Evolutionary conservation across 2,888 invertebrate genomes (phyloP).

Genomic region (Xanthorhoe spadicearia): DNA sequence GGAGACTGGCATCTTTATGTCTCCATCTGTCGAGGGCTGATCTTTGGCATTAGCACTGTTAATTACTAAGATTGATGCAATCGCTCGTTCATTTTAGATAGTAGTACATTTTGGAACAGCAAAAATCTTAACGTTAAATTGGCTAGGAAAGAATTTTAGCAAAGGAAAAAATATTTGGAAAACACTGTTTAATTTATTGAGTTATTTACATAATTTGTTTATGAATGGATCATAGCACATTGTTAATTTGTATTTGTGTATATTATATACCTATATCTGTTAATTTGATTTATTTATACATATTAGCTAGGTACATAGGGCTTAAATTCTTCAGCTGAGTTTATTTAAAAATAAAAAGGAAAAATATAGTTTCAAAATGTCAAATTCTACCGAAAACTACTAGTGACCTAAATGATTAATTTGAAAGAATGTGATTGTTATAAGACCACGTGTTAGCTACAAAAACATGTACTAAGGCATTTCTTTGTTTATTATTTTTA

Average conservation of each 20-base stretch:
- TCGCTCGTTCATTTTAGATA: slow-evolving; percentile 17
- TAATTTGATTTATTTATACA: too few species aligned
- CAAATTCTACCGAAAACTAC: not conserved
- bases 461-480: not conserved
- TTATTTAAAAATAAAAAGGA: too few species aligned
- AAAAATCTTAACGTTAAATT: not conserved
- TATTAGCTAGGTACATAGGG: too few species aligned
- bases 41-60: slow-evolving; percentile 32
- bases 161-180: too few species aligned
- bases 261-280: too few species aligned
- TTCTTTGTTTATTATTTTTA: not conserved
- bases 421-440: not conserved
- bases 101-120: not conserved
- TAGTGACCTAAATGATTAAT: not conserved
- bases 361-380: too few species aligned
- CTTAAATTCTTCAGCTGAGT: too few species aligned
- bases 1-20: slow-evolving; percentile 31
- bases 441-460: not conserved
- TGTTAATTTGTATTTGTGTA: too few species aligned
- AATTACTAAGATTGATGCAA: slow-evolving; percentile 33
- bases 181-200: too few species aligned
- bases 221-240: too few species aligned
- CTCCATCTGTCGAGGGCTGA: slow-evolving; percentile 29
- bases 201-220: too few species aligned
- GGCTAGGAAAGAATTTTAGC: too few species aligned